A percentile compares a stretch with the other conserved stretches of the same genome.
phyloP scores from a whole-genome alignment of 2,888 invertebrate genomes.

The Hyposoter didymator region DNA sequence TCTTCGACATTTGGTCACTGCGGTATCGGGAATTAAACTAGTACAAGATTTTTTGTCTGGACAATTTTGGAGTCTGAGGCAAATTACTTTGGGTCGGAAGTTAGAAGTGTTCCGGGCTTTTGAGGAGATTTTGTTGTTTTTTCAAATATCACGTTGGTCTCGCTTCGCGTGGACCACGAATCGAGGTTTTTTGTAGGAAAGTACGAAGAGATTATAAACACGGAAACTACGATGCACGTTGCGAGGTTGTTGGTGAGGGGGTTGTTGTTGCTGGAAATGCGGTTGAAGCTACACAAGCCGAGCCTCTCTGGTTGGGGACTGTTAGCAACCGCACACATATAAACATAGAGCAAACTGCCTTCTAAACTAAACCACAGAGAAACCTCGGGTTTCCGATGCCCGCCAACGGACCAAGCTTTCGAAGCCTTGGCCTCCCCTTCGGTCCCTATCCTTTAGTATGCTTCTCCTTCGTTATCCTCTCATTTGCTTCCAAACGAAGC shows the following conservation, averaged over 20 bases:
- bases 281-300: conserved; percentile 70
- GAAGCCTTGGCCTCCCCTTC: conserved; percentile 38
- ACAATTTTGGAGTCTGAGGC: not conserved
- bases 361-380: conserved; percentile 77
- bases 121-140: not conserved
- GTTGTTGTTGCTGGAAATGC: conserved; percentile 61
- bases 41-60: not conserved
- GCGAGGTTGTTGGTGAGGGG: conserved; percentile 55
- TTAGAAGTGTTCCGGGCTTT: not conserved
- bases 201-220: conserved; percentile 34
- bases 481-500: conserved; percentile 70
- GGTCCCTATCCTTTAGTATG: not conserved
- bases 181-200: not conserved
- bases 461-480: conserved; percentile 65
- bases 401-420: conserved; percentile 58
- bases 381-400: conserved; percentile 69
- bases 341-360: conserved; percentile 79
- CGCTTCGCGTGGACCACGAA: not conserved
- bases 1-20: not conserved
- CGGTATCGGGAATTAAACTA: not conserved
- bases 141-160: not conserved
- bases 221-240: conserved; percentile 31
- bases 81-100: not conserved
- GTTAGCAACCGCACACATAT: conserved; percentile 77
- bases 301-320: conserved; percentile 66